Evolutionary conservation across 2,888 invertebrate genomes (phyloP), one percentile per base, ranked within the genome.

Genomic region (Metallyticus violacea): DNA sequence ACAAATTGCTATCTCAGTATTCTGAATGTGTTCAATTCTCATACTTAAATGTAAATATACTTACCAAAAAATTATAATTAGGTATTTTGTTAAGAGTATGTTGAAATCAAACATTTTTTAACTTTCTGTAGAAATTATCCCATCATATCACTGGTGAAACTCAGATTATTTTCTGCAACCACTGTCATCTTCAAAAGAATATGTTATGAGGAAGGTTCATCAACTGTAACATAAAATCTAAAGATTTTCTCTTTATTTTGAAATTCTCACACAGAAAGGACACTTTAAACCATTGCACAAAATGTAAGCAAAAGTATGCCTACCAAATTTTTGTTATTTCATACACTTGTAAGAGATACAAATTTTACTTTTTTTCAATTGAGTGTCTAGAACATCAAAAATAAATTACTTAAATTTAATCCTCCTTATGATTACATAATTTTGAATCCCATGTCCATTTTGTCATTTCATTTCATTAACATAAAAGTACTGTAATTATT

Each of bases 231-330:
- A 62, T 62, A 62, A 62, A 62, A 22, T 62, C 40, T 62, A 62
- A 62, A 62, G 86, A 26, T 86, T 85, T 81, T 83, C 27, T 83
- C 83, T 83, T 83, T 83, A 81, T 81, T 79, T 87, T 81, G 85
- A 77, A 87, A 85, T 86, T 87, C 85, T 87, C 86, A 85, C 86
- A 88, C 88, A 88, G 83, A 88, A 88, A 87, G 88, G 86, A 86
- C 86, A 88, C 88, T 88, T 88, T 88, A 86, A 88, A 87, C 86
- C 85, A 88, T 87, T 87, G 88, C 88, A 88, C 88, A 88, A 87
- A 88, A 86, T 87, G 87, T 87, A 87, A 87, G 87, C 87, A 87
- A 86, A 87, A 85, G 86, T 26, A 77, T 86, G 86, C 86, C 87
- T 84, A 86, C 86, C 87, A 85, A 81, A 28, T 86, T 83, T 86